These are phyloP conservation scores for Sebastes fasciatus DNA, from an alignment of 2,113 vertebrate genomes.

Conservation along the genomic window DNA sequence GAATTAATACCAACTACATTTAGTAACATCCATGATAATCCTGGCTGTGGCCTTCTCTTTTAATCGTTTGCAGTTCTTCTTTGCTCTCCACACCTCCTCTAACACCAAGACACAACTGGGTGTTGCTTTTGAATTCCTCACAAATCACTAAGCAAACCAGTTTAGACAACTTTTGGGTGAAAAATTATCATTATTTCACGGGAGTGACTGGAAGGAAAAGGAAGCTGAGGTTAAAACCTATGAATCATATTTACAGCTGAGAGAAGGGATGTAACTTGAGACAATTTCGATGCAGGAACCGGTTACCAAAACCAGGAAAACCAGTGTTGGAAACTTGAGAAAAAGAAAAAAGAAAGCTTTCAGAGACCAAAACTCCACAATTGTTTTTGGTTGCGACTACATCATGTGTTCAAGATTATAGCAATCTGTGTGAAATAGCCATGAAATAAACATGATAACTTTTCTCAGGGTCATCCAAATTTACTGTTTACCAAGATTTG, in stretches of 20 bases:
- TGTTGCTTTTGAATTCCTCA: slow-evolving; percentile 50
- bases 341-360: neutral
- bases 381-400: neutral
- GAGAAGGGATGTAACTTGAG: slow-evolving; percentile 33
- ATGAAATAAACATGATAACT: neutral
- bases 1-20: neutral
- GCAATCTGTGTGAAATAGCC: neutral
- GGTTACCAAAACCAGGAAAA: slow-evolving; percentile 40
- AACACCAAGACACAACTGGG: neutral
- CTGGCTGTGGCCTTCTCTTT: neutral
- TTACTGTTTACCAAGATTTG: neutral
- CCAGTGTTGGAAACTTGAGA: neutral
- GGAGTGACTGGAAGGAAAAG: slow-evolving; percentile 6
- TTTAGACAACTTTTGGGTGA: slow-evolving; percentile 34
- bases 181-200: slow-evolving; percentile 3
- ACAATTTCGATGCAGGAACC: slow-evolving; percentile 41
- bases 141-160: slow-evolving; percentile 46
- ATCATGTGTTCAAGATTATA: neutral
- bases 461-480: neutral
- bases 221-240: slow-evolving; percentile 10
- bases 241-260: neutral
- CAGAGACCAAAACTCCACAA: neutral
- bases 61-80: slow-evolving; percentile 5
- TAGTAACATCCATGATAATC: neutral
- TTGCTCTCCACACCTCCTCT: slow-evolving; percentile 18